A percentile compares a stretch with the other conserved stretches of the same genome.
These are phyloP conservation scores for Anabacerthia variegaticeps DNA, from an alignment of 2,797 vertebrate species.

Conservation along the genomic window DNA sequence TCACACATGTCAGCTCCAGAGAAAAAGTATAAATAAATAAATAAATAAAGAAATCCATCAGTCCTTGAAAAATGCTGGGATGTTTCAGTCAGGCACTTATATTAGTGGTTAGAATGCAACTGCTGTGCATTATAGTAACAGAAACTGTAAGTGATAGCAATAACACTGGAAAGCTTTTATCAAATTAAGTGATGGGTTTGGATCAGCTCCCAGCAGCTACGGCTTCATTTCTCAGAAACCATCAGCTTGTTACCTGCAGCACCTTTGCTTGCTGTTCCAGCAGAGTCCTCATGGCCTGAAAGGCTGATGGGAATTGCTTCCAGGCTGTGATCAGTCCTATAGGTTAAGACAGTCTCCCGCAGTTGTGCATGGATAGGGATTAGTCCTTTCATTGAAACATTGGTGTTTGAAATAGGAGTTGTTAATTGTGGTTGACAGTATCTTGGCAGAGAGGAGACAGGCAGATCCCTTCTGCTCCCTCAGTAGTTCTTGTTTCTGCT, in stretches of 20 bases:
- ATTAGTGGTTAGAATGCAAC: neutral
- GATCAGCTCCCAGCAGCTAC: neutral
- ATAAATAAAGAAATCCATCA: neutral
- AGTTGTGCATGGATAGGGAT: neutral
- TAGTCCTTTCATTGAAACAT: neutral
- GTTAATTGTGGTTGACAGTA: neutral
- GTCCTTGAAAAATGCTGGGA: neutral
- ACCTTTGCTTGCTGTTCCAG: neutral
- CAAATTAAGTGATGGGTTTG: conserved; percentile 24
- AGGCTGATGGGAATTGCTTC: neutral
- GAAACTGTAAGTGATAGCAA: conserved; percentile 13
- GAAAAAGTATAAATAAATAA: neutral
- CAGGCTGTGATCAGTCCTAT: neutral
- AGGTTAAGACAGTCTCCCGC: neutral
- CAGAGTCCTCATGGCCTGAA: neutral
- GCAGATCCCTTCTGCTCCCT: neutral
- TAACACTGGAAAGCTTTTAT: conserved; percentile 44
- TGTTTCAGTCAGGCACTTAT: neutral
- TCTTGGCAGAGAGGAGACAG: conserved; percentile 1
- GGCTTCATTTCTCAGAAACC: conserved; percentile 16
- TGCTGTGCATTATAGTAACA: neutral
- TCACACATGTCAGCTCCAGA: neutral
- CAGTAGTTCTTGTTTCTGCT: neutral
- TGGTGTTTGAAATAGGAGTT: neutral
- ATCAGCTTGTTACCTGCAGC: neutral